phyloP scores from a whole-genome alignment of 2,888 invertebrate genomes.

The Oscheius sp. region DNA sequence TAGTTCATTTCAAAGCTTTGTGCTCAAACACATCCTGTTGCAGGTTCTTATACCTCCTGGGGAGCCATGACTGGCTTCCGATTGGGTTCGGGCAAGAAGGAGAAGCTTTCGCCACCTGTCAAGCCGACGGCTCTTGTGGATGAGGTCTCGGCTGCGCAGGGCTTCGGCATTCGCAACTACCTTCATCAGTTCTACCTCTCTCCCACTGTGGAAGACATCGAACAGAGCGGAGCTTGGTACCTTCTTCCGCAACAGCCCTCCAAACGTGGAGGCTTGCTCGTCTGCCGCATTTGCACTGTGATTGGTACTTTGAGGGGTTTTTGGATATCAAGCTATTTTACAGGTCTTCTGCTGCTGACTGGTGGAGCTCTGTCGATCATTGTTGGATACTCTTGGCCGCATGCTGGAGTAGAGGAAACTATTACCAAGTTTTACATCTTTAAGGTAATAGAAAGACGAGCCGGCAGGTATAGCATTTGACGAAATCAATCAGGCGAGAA shows the following conservation, averaged over 20 bases:
- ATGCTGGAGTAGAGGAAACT: constrained; percentile 56
- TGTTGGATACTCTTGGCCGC: constrained; percentile 71
- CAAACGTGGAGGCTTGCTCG: constrained; percentile 63
- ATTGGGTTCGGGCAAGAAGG: constrained; percentile 60
- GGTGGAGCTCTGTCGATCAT: constrained; percentile 68
- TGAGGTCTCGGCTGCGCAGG: constrained; percentile 57
- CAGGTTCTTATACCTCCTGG: constrained; percentile 29
- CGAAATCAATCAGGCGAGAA: too few relatives aligned
- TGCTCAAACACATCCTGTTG: neutral
- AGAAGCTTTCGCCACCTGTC: constrained; percentile 61
- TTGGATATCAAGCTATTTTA: neutral
- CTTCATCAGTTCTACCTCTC: constrained; percentile 71
- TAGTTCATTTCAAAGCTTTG: constrained; percentile 20
- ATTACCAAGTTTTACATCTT: constrained; percentile 54
- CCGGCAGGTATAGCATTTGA: neutral
- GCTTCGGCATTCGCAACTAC: constrained; percentile 71
- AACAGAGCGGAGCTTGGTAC: constrained; percentile 65
- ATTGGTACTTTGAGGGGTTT: constrained; percentile 46
- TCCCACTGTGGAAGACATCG: constrained; percentile 67
- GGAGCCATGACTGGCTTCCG: constrained; percentile 63
- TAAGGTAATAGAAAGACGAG: constrained; percentile 41
- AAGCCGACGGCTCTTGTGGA: constrained; percentile 65
- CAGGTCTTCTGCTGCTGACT: constrained; percentile 65
- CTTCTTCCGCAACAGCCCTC: constrained; percentile 70
- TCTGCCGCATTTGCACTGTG: constrained; percentile 68